Base-by-base conservation (phyloP, 2,888 invertebrate species). In the Dorcus hopei region DNA sequence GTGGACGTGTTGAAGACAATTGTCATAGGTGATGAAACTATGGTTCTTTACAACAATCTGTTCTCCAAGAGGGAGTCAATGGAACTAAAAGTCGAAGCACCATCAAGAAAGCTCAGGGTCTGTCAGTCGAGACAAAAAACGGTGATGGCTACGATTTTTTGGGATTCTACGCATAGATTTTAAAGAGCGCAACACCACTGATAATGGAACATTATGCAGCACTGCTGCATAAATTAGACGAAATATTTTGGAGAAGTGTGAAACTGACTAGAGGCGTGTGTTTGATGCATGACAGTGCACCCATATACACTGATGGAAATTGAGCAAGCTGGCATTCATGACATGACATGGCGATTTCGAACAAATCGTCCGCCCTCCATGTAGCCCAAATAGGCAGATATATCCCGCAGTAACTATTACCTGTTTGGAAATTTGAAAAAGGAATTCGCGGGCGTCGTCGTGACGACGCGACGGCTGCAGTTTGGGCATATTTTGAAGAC, bases 41-140 rank as follows among this genome's bases (percentile, higher is more conserved):
- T 33, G 6, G 7, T 6, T 33, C 26, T 33, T 33, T 7, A 5
- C 26, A 3, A 33, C 3, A 26, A 52, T 53, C 4, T 38, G 8
- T 42, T 43, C 5, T 38, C 47, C 47, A 54, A 57, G 38, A 38
- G 38, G 23, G 3, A 52, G 19, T 6, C 48, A 11, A 53, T 47
- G 52, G 48, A 45, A 16, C 39, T 47, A 16, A 45, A 52, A 50
- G 26, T 26, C 16, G 50, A 55, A 55, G 14, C 38, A 50, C 50
- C 16, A 40, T 40, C 11, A 49, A 39, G 49, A 50, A 50, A 33
- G 6, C 5, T 33, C 6, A 33, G 26, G 26, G 26, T 33, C 7
- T 6, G 26, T 33, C 26, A 6, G 26, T 33, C 26, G 26, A 7
- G 3, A 14, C 14, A 14, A 4, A 7, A 33, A 33, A 33, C 2